Percentiles rank a stretch among this genome's conserved stretches.
These are phyloP conservation scores for Capitulum mitella DNA, from an alignment of 2,888 invertebrate species.

Conservation along the genomic window DNA sequence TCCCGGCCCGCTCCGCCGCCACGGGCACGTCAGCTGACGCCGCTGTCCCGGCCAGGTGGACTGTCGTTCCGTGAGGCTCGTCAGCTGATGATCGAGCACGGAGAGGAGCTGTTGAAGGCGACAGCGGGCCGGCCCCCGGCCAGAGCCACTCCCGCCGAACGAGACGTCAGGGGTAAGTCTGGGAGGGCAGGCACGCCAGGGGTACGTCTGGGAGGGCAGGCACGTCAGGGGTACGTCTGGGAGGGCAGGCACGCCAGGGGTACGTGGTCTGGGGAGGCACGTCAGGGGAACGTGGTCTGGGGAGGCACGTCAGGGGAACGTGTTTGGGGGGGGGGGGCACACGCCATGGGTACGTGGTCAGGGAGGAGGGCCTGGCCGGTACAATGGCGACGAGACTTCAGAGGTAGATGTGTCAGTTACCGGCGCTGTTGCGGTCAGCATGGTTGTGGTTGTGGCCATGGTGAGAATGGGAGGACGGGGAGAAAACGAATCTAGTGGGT, in stretches of 20 bases:
- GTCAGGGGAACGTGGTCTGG: background rate
- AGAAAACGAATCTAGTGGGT: no score
- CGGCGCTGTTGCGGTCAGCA: no score
- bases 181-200: background rate
- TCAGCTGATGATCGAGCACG: conserved; percentile 49
- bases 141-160: background rate
- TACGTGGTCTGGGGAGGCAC: background rate
- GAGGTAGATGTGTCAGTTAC: no score
- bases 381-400: no score
- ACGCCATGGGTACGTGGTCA: background rate
- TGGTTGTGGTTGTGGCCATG: no score
- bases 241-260: background rate
- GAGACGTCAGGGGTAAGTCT: background rate
- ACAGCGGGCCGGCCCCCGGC: background rate
- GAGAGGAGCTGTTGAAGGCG: conserved; percentile 45
- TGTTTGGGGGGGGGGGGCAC: background rate
- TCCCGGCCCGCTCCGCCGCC: background rate
- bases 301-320: background rate
- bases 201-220: background rate
- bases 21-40: no score
- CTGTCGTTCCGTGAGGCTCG: conserved; percentile 41
- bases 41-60: conserved; percentile 34
- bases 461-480: no score
- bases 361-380: background rate
- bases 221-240: background rate